A percentile compares a stretch with the other conserved stretches of the same genome.
Evolutionary conservation across 2,113 vertebrate species (phyloP).

Genomic region (Oophaga pumilio): DNA sequence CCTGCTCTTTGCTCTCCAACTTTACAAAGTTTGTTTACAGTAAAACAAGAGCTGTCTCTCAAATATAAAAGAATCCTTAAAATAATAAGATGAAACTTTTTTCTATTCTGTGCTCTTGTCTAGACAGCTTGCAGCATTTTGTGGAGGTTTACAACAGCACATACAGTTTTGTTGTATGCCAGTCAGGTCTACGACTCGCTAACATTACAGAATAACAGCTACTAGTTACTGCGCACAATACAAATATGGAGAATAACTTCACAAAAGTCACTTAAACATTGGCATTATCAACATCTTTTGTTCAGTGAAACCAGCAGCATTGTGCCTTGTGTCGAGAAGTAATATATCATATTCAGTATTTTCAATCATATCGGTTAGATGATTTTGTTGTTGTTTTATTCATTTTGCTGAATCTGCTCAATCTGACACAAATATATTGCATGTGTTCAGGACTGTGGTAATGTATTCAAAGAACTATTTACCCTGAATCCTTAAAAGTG

Average conservation of each 20-base stretch:
- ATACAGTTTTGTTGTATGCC: slow-evolving; percentile 12
- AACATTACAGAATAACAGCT: slow-evolving; percentile 25
- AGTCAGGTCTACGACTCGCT: slow-evolving; percentile 22
- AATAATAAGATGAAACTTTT: neutral
- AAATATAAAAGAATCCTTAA: neutral
- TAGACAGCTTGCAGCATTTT: slow-evolving; percentile 11
- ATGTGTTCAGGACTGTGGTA: slow-evolving; percentile 49
- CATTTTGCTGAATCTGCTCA: slow-evolving; percentile 36
- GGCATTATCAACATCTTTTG: slow-evolving; percentile 50
- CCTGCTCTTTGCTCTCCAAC: neutral
- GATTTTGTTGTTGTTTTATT: slow-evolving; percentile 54
- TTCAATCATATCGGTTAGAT: slow-evolving; percentile 55
- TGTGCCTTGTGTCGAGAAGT: slow-evolving; percentile 59
- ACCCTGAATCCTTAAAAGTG: slow-evolving; percentile 61
- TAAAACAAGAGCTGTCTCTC: neutral
- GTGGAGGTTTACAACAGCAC: slow-evolving; percentile 9
- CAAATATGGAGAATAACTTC: slow-evolving; percentile 39
- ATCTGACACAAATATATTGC: slow-evolving; percentile 40
- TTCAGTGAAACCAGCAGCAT: slow-evolving; percentile 45
- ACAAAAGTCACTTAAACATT: slow-evolving; percentile 45
- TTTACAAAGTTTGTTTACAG: neutral
- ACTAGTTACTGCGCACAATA: slow-evolving; percentile 27
- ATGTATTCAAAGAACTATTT: slow-evolving; percentile 41
- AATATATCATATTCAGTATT: slow-evolving; percentile 61
- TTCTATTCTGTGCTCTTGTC: neutral